These are phyloP conservation scores for Diadumene lineata DNA, from an alignment of 92 coral and sea anemone genomes.

Conservation along the genomic window DNA sequence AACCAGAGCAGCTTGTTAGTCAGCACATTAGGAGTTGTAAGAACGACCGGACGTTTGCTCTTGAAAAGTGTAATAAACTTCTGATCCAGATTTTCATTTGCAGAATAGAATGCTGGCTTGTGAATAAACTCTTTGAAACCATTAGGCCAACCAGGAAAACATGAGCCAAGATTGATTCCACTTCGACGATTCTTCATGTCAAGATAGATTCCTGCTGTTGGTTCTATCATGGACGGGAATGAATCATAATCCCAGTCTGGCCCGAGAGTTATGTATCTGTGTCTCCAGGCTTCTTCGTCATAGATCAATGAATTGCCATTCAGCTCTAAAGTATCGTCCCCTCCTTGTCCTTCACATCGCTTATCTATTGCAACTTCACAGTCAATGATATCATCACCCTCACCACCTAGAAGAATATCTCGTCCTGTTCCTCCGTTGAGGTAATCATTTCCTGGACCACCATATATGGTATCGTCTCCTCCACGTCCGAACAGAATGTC, in stretches of 20 bases:
- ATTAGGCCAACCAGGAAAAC: constrained; percentile 28
- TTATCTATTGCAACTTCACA: constrained; percentile 13
- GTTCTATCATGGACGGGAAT: background rate
- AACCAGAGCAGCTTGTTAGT: constrained; percentile 16
- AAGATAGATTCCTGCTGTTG: constrained; percentile 23
- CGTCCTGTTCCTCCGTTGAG: constrained; percentile 40
- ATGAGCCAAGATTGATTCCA: constrained; percentile 26
- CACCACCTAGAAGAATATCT: constrained; percentile 22
- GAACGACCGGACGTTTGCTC: background rate
- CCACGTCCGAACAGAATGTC: constrained; percentile 42
- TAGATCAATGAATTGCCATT: constrained; percentile 13
- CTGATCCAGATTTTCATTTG: background rate
- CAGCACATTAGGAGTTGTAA: background rate
- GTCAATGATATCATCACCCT: constrained; percentile 17
- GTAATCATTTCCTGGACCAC: constrained; percentile 39
- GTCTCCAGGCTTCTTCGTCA: background rate
- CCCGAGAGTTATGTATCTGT: constrained; percentile 2
- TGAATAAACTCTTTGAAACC: constrained; percentile 21
- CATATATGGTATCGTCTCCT: constrained; percentile 28
- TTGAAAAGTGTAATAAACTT: constrained; percentile 6
- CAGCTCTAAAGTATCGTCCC: constrained; percentile 16
- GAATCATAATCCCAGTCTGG: constrained; percentile 1
- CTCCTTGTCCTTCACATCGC: constrained; percentile 15
- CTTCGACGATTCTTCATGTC: constrained; percentile 18
- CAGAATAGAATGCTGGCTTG: constrained; percentile 15